Base-by-base conservation (phyloP, 2,888 invertebrate genomes). In the Megamerina dolium region DNA sequence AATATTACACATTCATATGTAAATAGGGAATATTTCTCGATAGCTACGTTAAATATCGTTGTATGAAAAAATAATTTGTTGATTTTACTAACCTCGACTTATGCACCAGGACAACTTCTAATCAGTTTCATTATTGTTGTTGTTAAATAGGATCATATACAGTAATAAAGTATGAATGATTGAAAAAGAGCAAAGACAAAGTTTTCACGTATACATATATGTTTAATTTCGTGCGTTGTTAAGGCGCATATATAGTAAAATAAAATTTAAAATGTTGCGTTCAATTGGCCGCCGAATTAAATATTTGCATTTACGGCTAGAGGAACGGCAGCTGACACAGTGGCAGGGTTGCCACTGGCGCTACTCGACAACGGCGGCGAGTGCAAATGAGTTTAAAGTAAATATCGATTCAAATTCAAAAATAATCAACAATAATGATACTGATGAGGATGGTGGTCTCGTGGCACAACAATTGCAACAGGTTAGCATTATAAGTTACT, bases 81-180 rank as follows among this genome's bases (percentile, higher is more conserved):
- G n/a, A n/a, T n/a, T n/a, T n/a, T n/a, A n/a, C n/a, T n/a, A n/a
- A n/a, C n/a, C n/a, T n/a, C n/a, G n/a, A n/a, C n/a, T n/a, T n/a
- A n/a, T n/a, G n/a, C n/a, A n/a, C n/a, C n/a, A 23, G 6, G 23
- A 23, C 46, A 52, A 48, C 43, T 57, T 60, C 58, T 63, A 68
- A 67, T 62, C 59, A 60, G 59, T 61, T 61, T 63, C 57, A 60
- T 67, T 60, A 65, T 65, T 64, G 61, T 64, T 68, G 66, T 56
- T 23, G 23, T 23, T 23, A 10, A 8, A 61, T 64, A 64, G 64
- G 63, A 57, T 61, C 61, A 45, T 56, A 51, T 35, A 13, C 37
- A 6, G 4, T 26, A 13, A 27, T 6, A 43, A 48, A 52, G 31
- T 10, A 23, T 23, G 10, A 23, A 23, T 8, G 23, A 23, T 8